A percentile compares a stretch with the other conserved stretches of the same genome.
These are phyloP conservation scores for Trilocha varians DNA, from an alignment of 2,888 invertebrate genomes.

Conservation along the genomic window DNA sequence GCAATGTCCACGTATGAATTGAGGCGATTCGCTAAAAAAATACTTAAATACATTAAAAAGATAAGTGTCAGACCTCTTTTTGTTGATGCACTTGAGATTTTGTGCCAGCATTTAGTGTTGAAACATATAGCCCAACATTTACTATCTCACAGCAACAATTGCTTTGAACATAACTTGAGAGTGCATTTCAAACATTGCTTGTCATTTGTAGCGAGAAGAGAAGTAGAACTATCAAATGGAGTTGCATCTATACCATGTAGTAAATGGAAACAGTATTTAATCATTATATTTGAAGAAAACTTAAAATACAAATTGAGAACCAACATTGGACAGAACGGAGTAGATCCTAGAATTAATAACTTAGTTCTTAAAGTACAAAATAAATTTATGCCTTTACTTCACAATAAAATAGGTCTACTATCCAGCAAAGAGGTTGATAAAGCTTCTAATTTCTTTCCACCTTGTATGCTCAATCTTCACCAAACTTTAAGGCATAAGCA, in stretches of 20 bases:
- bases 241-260: conserved; percentile 68
- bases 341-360: conserved; percentile 48
- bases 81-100: conserved; percentile 30
- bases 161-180: conserved; percentile 36
- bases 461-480: conserved; percentile 78
- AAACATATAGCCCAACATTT: conserved; percentile 50
- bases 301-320: conserved; percentile 41
- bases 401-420: conserved; percentile 20
- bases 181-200: conserved; percentile 73
- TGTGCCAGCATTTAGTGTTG: conserved; percentile 46
- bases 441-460: conserved; percentile 65
- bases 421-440: conserved; percentile 51
- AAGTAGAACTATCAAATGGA: conserved; percentile 68
- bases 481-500: conserved; percentile 66
- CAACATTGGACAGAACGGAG: conserved; percentile 29
- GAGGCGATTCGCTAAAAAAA: conserved; percentile 46
- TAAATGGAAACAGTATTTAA: conserved; percentile 67
- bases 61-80: conserved; percentile 17
- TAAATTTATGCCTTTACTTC: conserved; percentile 21
- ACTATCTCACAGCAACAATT: conserved; percentile 26
- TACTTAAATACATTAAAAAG: conserved; percentile 40
- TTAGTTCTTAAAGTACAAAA: conserved; percentile 34
- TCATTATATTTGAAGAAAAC: conserved; percentile 58
- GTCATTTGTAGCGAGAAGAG: conserved; percentile 62
- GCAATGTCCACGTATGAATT: conserved; percentile 43